These are phyloP conservation scores for Eupithecia subfuscata DNA, from an alignment of 2,888 invertebrate species.

Conservation along the genomic window DNA sequence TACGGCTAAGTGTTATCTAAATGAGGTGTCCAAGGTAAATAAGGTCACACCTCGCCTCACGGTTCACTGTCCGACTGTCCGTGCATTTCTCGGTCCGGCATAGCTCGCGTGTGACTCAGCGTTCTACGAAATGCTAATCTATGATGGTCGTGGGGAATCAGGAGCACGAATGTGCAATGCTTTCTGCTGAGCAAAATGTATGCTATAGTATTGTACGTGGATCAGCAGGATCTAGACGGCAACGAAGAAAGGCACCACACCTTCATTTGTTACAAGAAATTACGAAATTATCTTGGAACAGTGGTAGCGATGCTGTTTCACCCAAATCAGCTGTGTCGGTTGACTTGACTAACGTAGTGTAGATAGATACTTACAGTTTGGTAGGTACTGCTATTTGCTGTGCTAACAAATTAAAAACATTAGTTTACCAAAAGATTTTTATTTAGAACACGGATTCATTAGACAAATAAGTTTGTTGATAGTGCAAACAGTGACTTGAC, in stretches of 20 bases:
- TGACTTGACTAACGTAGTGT: not conserved
- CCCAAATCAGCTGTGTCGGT: not conserved
- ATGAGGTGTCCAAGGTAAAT: constrained; percentile 51
- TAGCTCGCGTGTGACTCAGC: constrained; percentile 58
- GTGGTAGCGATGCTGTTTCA: not conserved
- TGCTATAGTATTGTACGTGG: not conserved
- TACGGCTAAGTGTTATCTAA: constrained; percentile 45
- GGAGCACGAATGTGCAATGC: constrained; percentile 29
- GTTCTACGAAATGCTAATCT: constrained; percentile 42
- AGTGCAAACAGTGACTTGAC: constrained; percentile 38
- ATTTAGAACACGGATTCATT: constrained; percentile 31
- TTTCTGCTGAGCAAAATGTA: constrained; percentile 5
- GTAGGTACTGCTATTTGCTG: not conserved
- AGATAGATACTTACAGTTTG: not conserved
- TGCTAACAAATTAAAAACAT: not conserved
- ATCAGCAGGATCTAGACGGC: not conserved
- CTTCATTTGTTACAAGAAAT: not conserved
- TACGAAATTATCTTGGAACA: not conserved
- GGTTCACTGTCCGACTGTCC: constrained; percentile 61
- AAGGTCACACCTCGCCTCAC: constrained; percentile 53
- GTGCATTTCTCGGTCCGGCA: constrained; percentile 53
- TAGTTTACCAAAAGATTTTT: not conserved
- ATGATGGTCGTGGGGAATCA: constrained; percentile 36
- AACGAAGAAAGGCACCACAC: not conserved
- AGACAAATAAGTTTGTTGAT: constrained; percentile 35